phyloP scores from a whole-genome alignment of 2,888 invertebrate species.

The Harpagoxenus sublaevis region DNA sequence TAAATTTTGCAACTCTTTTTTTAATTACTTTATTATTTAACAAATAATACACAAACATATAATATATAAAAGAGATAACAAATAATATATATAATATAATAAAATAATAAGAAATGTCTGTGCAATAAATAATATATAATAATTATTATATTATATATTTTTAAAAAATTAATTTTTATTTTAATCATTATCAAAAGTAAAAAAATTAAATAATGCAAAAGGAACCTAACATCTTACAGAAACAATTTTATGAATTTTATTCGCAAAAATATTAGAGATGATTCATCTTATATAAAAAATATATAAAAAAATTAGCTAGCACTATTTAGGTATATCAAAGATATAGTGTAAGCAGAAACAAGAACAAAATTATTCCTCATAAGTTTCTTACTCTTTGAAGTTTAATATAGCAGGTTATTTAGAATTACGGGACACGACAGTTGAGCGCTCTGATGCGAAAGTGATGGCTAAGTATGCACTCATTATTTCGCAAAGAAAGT shows the following conservation, averaged over 20 bases:
- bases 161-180: background rate
- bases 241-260: background rate
- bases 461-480: conserved; percentile 55
- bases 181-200: background rate
- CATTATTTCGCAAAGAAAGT: conserved; percentile 63
- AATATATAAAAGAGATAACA: background rate
- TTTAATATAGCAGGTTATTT: conserved; percentile 39
- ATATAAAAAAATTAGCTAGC: background rate
- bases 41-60: background rate
- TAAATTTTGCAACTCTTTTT: conserved; percentile 14
- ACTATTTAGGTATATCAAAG: conserved; percentile 10
- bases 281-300: conserved; percentile 14
- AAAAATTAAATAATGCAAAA: background rate
- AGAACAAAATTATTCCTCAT: conserved; percentile 36
- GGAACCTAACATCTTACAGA: background rate
- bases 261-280: background rate
- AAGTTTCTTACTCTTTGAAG: conserved; percentile 46
- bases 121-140: background rate
- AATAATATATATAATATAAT: background rate
- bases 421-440: conserved; percentile 35
- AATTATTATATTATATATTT: background rate
- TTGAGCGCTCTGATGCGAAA: conserved; percentile 52
- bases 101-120: background rate
- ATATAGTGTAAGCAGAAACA: conserved; percentile 12
- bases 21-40: background rate